Base-by-base conservation (phyloP, 1,140 invertebrate genomes). In the Drosophila miranda region DNA sequence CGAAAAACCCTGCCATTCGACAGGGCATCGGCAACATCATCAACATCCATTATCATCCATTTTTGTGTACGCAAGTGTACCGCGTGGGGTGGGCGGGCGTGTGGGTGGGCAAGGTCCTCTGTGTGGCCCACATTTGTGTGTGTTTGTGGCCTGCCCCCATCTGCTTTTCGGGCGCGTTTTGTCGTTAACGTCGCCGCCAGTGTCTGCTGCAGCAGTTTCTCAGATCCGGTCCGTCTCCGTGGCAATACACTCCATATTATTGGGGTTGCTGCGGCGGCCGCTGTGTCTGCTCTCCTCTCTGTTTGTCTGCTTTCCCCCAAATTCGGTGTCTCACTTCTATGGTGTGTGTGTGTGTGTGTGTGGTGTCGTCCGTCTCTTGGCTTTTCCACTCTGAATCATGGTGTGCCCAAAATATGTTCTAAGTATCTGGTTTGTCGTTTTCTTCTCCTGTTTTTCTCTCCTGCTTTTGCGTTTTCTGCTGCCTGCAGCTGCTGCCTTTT, bases 371-470 rank as follows among this genome's bases (percentile, higher is more conserved):
- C 8, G 30, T 8, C 9, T 11, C 30, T 34, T 34, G 8, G 34
- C 23, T 26, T n/a, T 23, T 13, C 13, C 50, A 16, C 50, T 23
- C 34, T 52, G 26, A 34, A 16, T 16, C 52, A 38, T 13, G 34
- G 34, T 38, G 34, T 38, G 13, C 34, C 34, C 34, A 38, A 9
- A 38, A 38, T 4, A 13, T 38, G 41, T 30, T 21, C 50, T 42
- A 51, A 58, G 50, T 70, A 54, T 54, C 23, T 54, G 69, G 42
- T 55, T 55, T 55, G n/a, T 62, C 46, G 28, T 70, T 69, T 69
- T 34, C 42, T 62, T 69, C 53, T 55, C 52, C 21, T 70, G 64
- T 21, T 70, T 21, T 70, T 28, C 44, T 69, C 44, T 69, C 38
- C 45, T 50, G 38, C 30, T 62, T 43, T 45, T 21, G 23, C 34